Percentiles rank a stretch among this genome's conserved stretches.
Evolutionary conservation across 2,113 vertebrate genomes (phyloP).

Genomic region (Thamnophis sirtalis): DNA sequence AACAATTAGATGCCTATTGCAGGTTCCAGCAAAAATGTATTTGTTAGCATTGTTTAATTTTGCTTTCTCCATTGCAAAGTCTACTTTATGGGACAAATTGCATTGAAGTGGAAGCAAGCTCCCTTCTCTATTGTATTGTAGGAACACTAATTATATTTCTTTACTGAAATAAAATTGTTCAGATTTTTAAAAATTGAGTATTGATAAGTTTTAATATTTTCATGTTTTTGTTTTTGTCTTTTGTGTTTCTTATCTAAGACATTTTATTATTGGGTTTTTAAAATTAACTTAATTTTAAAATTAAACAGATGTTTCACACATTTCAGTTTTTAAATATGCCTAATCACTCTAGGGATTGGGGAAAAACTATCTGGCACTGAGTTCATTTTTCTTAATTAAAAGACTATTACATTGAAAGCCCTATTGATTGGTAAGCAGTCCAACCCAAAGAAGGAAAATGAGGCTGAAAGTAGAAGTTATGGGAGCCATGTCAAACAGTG

Average conservation of each 20-base stretch:
- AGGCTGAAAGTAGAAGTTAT: constrained; percentile 19
- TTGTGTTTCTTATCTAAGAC: not conserved
- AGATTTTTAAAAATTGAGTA: not conserved
- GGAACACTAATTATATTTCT: not conserved
- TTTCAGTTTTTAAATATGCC: not conserved
- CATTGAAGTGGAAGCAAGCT: not conserved
- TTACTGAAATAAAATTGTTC: not conserved
- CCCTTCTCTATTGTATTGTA: not conserved
- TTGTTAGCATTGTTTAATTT: not conserved
- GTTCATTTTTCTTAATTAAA: constrained; percentile 50
- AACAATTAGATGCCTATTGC: not conserved
- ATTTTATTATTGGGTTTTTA: not conserved
- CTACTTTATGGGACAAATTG: not conserved
- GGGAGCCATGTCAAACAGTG: not conserved
- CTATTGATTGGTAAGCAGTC: constrained; percentile 58
- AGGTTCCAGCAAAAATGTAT: not conserved
- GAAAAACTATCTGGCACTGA: not conserved
- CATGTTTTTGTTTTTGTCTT: not conserved
- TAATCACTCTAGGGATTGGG: not conserved
- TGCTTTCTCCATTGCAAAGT: not conserved
- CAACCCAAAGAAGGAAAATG: constrained; percentile 55
- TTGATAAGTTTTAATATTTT: not conserved
- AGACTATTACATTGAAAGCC: constrained; percentile 50
- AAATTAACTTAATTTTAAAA: no score
- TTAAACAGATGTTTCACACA: constrained; percentile 27